These are phyloP conservation scores for Cotesia typhae DNA, from an alignment of 1,140 invertebrate species.

Conservation along the genomic window DNA sequence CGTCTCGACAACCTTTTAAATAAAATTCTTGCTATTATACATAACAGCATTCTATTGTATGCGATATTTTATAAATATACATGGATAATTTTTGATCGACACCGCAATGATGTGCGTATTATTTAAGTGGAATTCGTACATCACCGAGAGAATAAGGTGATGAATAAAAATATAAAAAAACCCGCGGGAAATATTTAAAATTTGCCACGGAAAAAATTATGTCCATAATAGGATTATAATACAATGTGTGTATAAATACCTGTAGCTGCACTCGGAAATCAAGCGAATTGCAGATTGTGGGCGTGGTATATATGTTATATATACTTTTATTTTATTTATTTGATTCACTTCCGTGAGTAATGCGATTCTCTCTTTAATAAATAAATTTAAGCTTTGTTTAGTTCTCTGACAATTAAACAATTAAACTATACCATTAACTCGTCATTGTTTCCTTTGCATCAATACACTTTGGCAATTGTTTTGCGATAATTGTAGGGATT, in stretches of 20 bases:
- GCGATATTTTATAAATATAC: too few relatives aligned
- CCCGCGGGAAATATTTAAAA: constrained; percentile 14
- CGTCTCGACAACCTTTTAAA: background rate
- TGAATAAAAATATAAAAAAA: constrained; percentile 34
- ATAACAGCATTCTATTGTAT: background rate
- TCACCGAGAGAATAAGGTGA: constrained; percentile 2
- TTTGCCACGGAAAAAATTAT: constrained; percentile 32
- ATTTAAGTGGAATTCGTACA: background rate
- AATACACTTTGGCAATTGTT: background rate
- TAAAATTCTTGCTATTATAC: background rate
- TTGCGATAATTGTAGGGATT: background rate
- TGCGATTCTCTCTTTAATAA: constrained; percentile 9
- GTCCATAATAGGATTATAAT: constrained; percentile 46
- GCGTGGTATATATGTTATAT: constrained; percentile 32
- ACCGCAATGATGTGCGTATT: constrained; percentile 15
- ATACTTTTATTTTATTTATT: too few relatives aligned
- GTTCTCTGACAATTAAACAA: constrained; percentile 5
- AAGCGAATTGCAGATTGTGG: constrained; percentile 1
- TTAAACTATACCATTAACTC: background rate
- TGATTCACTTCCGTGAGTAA: constrained; percentile 17
- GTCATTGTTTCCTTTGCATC: constrained; percentile 9
- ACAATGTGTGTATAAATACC: constrained; percentile 26
- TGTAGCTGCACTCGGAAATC: background rate
- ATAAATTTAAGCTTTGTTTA: constrained; percentile 1
- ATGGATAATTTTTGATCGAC: too few relatives aligned